A percentile compares a stretch with the other conserved stretches of the same genome.
Evolutionary conservation across 2,113 vertebrate species (phyloP).

Genomic region (Neogale vison): DNA sequence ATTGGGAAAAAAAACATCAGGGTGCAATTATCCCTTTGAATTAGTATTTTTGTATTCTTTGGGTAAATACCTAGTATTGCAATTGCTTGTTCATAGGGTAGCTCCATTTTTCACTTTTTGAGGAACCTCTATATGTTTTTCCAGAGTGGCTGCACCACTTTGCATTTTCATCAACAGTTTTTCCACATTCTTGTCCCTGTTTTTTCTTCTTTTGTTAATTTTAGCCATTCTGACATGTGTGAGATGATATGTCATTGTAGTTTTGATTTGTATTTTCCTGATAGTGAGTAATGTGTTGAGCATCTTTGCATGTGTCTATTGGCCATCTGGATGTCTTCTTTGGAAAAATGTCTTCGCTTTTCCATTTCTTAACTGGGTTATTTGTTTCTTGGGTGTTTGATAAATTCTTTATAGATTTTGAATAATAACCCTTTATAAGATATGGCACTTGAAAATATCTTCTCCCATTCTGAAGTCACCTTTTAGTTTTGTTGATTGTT

Average conservation of each 20-base stretch:
- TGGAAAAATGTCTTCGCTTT: not conserved
- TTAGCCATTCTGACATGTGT: not conserved
- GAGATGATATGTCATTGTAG: not conserved
- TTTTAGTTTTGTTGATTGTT: not conserved
- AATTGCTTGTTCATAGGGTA: not conserved
- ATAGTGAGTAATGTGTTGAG: not conserved
- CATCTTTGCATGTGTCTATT: not conserved
- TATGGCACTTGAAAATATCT: not conserved
- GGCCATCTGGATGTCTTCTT: not conserved
- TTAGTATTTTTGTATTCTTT: not conserved
- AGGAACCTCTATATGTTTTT: not conserved
- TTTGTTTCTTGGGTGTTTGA: not conserved
- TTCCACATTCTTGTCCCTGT: not conserved
- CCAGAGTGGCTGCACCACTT: not conserved
- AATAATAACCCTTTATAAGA: not conserved
- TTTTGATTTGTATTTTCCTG: not conserved
- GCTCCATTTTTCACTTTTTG: not conserved
- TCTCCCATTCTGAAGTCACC: not conserved
- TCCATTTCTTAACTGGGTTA: not conserved
- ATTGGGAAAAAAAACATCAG: too few species aligned
- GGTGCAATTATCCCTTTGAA: too few species aligned
- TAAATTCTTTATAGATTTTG: not conserved
- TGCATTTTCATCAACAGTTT: not conserved
- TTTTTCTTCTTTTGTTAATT: not conserved
- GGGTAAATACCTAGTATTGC: not conserved